These are phyloP conservation scores for Disparrhopalites patrizii DNA, from an alignment of 2,888 invertebrate genomes.

Conservation along the genomic window DNA sequence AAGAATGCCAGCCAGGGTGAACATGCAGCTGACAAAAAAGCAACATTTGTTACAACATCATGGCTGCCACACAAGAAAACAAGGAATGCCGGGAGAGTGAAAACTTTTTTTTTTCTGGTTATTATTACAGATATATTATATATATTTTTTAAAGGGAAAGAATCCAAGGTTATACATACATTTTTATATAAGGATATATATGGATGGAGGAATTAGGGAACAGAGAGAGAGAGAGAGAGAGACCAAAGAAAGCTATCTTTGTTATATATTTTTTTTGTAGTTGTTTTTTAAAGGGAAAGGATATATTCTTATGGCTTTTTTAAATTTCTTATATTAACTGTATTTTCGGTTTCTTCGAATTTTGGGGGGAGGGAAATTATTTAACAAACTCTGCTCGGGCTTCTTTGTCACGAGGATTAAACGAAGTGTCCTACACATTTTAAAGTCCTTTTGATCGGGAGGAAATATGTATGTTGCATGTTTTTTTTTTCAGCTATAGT, in stretches of 20 bases:
- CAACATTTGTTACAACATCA: slow-evolving; percentile 35
- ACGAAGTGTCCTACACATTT: too few species aligned
- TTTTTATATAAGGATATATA: slow-evolving; percentile 1
- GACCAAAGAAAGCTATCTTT: slow-evolving; percentile 23
- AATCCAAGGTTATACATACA: background rate
- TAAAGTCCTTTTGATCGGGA: too few species aligned
- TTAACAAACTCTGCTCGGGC: background rate
- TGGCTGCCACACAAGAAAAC: slow-evolving; percentile 35
- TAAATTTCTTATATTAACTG: too few species aligned
- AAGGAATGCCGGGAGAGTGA: slow-evolving; percentile 18
- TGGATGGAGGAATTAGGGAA: slow-evolving; percentile 19
- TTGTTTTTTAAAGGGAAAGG: background rate
- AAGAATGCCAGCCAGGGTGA: slow-evolving; percentile 32
- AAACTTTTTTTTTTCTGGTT: background rate
- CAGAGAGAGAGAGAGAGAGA: slow-evolving; percentile 28
- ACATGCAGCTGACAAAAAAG: slow-evolving; percentile 38
- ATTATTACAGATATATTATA: background rate
- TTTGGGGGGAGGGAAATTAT: too few species aligned
- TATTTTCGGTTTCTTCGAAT: too few species aligned
- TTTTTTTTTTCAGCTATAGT: too few species aligned
- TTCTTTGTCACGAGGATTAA: too few species aligned
- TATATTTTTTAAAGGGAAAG: background rate
- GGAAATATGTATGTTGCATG: too few species aligned
- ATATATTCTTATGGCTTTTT: background rate
- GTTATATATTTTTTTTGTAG: background rate